Base-by-base conservation (phyloP, 2,113 vertebrate species). In the Phycodurus eques region DNA sequence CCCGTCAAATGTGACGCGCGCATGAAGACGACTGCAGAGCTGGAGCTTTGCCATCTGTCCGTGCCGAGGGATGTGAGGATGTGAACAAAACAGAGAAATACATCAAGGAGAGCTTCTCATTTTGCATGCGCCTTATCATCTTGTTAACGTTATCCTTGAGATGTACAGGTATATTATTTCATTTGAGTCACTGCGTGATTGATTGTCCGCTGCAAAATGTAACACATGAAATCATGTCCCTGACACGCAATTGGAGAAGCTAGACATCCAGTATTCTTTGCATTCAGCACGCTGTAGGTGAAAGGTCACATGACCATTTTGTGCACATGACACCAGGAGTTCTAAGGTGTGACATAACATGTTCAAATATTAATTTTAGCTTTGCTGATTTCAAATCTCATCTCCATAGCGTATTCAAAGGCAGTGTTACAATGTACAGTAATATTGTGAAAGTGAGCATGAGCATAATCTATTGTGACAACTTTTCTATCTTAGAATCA, bases 111-210 rank as follows among this genome's bases (percentile, higher is more conserved):
- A 85, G 68, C 83, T 88, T 81, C 81, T 79, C 77, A 83, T 88
- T 92, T 87, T 93, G 93, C 93, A 93, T 94, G 93, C 89, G 78
- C 85, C 89, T 92, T 84, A 83, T 90, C 80, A 83, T 87, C 84
- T 84, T 91, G 87, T 88, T 89, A 87, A 83, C 87, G 81, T 79
- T 91, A 88, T 89, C 80, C 85, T 88, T 85, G 83, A 87, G 80
- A 87, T 91, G 87, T 91, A 39, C 35, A 39, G 35, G 35, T 39
- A 68, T 91, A 87, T 85, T 80, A 83, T 90, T 92, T 89, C 82
- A 79, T 90, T 89, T 90, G 88, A 92, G 89, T 86, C 76, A 61
- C 59, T 90, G 88, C 91, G 88, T 87, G 70, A 84, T 91, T 88
- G 86, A 81, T 86, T 92, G 90, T 92, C 79, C 82, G 84, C 85